A percentile compares a stretch with the other conserved stretches of the same genome.
phyloP scores from a whole-genome alignment of 2,113 vertebrate genomes.

The Astur gentilis region DNA sequence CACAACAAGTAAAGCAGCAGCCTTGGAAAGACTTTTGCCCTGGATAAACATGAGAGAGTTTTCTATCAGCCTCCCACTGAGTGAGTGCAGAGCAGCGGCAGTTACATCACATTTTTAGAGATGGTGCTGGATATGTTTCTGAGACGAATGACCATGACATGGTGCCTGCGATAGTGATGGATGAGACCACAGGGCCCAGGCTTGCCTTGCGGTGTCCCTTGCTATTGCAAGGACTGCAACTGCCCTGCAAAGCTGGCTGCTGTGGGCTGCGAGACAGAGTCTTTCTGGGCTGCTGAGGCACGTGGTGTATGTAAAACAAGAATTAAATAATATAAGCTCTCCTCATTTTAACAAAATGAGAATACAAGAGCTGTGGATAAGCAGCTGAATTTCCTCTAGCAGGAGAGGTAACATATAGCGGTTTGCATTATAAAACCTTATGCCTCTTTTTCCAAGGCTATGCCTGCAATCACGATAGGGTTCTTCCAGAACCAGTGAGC shows the following conservation, averaged over 20 bases:
- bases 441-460: not conserved
- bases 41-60: not conserved
- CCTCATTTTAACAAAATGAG: not conserved
- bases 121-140: not conserved
- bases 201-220: not conserved
- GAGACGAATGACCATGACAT: not conserved
- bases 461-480: rapidly evolving
- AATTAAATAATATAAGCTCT: not conserved
- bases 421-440: not conserved
- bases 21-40: not conserved
- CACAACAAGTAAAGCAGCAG: not conserved
- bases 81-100: not conserved
- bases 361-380: not conserved
- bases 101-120: not conserved
- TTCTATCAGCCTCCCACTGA: not conserved
- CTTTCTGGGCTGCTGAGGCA: not conserved
- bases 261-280: not conserved
- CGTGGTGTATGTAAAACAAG: not conserved
- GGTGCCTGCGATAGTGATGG: not conserved
- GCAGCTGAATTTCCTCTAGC: not conserved
- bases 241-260: not conserved
- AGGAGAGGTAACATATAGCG: not conserved
- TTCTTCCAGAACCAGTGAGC: not conserved
- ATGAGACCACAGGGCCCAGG: not conserved
- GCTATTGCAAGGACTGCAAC: not conserved